Evolutionary conservation across 2,888 invertebrate species (phyloP), one percentile per base, ranked within the genome.

Genomic region (Crocallis elinguaria): DNA sequence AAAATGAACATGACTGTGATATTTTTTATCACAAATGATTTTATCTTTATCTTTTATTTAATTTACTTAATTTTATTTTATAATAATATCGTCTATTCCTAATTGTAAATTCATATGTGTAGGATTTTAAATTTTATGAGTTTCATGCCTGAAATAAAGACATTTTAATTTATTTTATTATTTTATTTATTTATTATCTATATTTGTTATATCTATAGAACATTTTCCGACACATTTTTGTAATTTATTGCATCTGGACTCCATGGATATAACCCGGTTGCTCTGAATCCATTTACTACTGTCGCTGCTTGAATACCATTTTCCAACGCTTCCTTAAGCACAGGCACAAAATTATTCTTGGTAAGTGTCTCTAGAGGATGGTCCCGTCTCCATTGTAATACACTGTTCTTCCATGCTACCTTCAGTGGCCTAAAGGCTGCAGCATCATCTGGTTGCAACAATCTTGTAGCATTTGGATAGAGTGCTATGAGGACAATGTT

Each of bases 401-500:
- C 57, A 48, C 37, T 41, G 45, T 61, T 44, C 33, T 56, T 49
- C 69, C 69, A 69, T 27, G 16, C 53, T 25, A 27, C 30, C 62
- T 70, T 66, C 2, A 70, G 41, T 6, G 66, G 62, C 16, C 41
- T 62, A 30, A 70, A 70, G 6, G 65, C 67, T 12, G 66, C 36
- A 0, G 69, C 65, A 25, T 69, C 69, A 3, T 66, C 62, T 14
- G 69, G 66, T 23, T 69, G 69, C 13, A 69, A 46, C 8, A 11
- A 37, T 19, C 19, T 19, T 19, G 5, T 19, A 19, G 19, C 3
- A 19, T 19, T 3, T 5, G 3, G 19, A 5, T 19, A 19, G 19
- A 19, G 19, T 19, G 19, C 19, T 19, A 19, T 19, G 19, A 19
- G 19, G 19, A 3, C 8, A 19, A 48, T 48, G 4, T 48, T 11